Evolutionary conservation across 2,113 vertebrate species (phyloP).

Genomic region (Tor tambroides): DNA sequence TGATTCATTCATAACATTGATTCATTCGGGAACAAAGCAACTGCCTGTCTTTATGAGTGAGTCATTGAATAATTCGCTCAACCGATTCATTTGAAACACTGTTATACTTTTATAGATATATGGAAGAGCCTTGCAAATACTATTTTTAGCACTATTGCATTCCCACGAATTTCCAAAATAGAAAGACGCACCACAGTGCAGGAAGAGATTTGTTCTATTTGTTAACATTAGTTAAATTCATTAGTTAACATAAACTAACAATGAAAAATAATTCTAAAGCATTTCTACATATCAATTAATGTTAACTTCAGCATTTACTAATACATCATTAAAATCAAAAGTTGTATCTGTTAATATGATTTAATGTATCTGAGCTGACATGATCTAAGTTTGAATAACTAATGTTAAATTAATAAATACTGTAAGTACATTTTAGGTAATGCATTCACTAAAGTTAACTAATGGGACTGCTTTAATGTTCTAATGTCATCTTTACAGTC

Average conservation of each 20-base stretch:
- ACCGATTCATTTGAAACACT: not conserved
- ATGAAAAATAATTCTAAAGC: too few species aligned
- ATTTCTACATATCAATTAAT: not conserved
- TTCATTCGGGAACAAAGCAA: not conserved
- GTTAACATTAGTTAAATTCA: not conserved
- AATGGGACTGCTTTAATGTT: not conserved
- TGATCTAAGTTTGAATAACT: not conserved
- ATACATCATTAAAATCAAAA: not conserved
- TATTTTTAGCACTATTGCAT: not conserved
- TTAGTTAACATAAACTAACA: too few species aligned
- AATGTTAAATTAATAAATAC: not conserved
- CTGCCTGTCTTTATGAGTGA: not conserved
- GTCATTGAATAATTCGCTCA: not conserved
- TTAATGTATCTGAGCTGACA: not conserved
- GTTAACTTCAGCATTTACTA: not conserved
- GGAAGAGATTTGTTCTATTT: not conserved
- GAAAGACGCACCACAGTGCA: not conserved
- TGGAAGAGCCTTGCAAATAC: too few species aligned
- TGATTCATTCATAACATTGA: not conserved
- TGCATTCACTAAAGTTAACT: not conserved
- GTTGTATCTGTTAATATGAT: not conserved
- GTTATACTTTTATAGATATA: too few species aligned
- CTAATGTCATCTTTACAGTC: too few species aligned
- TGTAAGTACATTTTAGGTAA: not conserved
- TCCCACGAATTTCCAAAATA: not conserved